phyloP scores from a whole-genome alignment of 2,113 vertebrate genomes.

The Odobenus rosmarus region DNA sequence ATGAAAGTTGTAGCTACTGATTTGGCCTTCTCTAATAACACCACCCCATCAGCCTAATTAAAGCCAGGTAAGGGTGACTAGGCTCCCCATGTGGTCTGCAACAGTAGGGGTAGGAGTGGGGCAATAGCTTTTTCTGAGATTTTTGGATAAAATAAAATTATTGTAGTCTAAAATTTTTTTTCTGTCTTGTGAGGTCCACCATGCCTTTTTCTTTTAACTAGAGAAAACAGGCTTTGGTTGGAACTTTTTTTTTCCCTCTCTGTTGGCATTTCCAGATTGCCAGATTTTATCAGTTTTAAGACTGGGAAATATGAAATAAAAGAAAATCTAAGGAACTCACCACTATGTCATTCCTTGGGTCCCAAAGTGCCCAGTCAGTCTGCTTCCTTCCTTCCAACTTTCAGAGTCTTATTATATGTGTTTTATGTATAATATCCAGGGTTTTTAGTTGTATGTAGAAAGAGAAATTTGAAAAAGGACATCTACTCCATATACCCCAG shows the following conservation, averaged over 20 bases:
- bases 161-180: not conserved
- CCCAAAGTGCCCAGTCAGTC: not conserved
- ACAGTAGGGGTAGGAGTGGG: fast-evolving
- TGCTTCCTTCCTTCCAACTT: not conserved
- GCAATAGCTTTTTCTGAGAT: not conserved
- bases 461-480: not conserved
- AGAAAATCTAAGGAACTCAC: not conserved
- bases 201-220: not conserved
- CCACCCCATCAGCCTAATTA: not conserved
- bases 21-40: not conserved
- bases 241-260: not conserved
- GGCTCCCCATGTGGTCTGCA: not conserved
- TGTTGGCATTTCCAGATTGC: not conserved
- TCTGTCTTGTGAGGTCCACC: not conserved
- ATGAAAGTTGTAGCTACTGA: not conserved
- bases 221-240: not conserved
- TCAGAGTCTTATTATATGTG: not conserved
- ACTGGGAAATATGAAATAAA: not conserved
- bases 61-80: not conserved
- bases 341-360: not conserved
- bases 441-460: not conserved
- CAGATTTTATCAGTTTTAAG: not conserved
- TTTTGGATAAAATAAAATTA: not conserved
- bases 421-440: not conserved
- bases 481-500: not conserved